Base-by-base conservation (phyloP, 2,797 vertebrate genomes). In the Tangara arthus region DNA sequence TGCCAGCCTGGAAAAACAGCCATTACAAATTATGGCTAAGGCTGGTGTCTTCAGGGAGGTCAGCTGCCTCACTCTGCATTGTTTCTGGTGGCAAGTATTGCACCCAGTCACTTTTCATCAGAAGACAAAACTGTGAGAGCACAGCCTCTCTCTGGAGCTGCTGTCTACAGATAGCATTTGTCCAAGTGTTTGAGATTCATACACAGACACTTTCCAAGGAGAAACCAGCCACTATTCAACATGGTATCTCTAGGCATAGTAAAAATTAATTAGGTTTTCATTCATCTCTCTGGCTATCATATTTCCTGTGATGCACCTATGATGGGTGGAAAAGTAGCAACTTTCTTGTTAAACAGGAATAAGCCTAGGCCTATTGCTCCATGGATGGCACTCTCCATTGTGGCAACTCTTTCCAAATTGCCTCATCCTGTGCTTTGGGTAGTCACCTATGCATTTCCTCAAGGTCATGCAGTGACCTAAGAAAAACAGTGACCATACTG, bases 171-270 rank as follows among this genome's bases (percentile, higher is more conserved):
- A 46, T 3, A 41, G 26, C 4, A 2, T 11, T 24, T 50, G n/a
- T 32, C 39, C 70, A 27, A 28, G 15, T 12, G 34, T 34, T 52
- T 49, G 55, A 64, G 70, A 60, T 23, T 39, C 28, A 41, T 12
- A 55, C 15, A 28, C 0, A 0, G 81, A 32, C 4, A 0, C 42
- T 23, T n/a, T 30, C 15, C 0, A 2, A 39, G 47, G 35, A 70
- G 20, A 9, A 49, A 7, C 35, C 61, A 68, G 18, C 12, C 78
- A 60, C 53, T 37, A 24, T 47, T 75, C 52, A 70, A 68, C 4
- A 13, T 3, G 3, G 14, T 15, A 30, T 66, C 79, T 55, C 28
- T 27, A 16, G 15, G 28, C 9, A 52, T 66, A 32, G 27, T 32
- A 47, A 81, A 90, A 81, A 32, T n/a, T 2, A 41, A 35, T 50